Evolutionary conservation across 2,888 invertebrate genomes (phyloP).

Genomic region (Dryocosmus kuriphilus): DNA sequence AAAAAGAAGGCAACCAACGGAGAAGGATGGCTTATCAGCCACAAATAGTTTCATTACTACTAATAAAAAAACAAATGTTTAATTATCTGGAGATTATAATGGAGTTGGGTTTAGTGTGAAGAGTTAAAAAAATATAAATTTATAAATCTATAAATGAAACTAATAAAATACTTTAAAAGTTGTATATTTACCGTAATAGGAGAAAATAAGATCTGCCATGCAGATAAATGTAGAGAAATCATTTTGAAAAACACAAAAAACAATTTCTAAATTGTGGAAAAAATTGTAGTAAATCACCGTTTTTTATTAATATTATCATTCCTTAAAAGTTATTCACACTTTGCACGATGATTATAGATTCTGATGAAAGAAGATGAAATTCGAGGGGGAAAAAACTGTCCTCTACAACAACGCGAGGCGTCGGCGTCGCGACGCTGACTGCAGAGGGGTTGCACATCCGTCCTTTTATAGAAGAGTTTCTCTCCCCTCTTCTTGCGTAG

Average conservation of each 20-base stretch:
- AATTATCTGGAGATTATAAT: too few species aligned
- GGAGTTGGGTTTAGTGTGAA: too few species aligned
- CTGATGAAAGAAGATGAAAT: too few species aligned
- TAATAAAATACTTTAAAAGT: too few species aligned
- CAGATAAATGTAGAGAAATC: not conserved
- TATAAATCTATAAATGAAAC: too few species aligned
- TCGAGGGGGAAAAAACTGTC: too few species aligned
- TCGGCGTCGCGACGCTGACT: conserved; percentile 75
- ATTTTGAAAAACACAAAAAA: not conserved
- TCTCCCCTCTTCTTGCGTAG: conserved; percentile 46
- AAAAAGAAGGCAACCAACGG: too few species aligned
- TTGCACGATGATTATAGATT: conserved; percentile 32
- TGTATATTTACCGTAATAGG: not conserved
- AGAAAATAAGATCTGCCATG: not conserved
- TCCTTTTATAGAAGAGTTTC: conserved; percentile 75
- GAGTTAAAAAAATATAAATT: too few species aligned
- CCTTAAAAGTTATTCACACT: not conserved
- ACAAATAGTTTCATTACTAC: too few species aligned
- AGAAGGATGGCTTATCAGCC: too few species aligned
- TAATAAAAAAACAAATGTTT: too few species aligned
- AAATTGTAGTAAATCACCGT: not conserved
- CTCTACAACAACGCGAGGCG: too few species aligned
- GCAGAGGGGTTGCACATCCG: conserved; percentile 75
- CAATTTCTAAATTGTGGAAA: not conserved
- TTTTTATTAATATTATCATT: not conserved